Percentiles rank a stretch among this genome's conserved stretches.
phyloP scores from a whole-genome alignment of 2,113 vertebrate species.

The Calidris pugnax region DNA sequence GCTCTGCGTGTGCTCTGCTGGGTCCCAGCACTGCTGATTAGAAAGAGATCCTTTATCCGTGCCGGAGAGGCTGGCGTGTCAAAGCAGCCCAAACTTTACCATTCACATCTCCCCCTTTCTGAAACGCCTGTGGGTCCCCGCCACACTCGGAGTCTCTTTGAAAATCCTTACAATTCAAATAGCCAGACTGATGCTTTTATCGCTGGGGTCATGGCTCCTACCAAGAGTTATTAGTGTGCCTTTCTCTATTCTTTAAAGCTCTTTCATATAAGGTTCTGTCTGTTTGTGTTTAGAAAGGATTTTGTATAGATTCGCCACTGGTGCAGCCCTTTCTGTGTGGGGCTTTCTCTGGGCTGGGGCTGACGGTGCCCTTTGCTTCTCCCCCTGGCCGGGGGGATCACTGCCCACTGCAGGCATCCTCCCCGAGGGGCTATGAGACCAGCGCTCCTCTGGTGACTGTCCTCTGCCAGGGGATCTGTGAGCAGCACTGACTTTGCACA shows the following conservation, averaged over 20 bases:
- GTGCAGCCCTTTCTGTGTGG: not conserved
- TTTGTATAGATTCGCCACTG: not conserved
- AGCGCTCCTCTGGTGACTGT: not conserved
- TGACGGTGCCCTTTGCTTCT: not conserved
- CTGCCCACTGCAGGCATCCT: not conserved
- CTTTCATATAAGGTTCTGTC: not conserved
- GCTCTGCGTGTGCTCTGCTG: not conserved
- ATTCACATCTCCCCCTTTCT: not conserved
- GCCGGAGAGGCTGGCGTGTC: not conserved
- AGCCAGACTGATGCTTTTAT: not conserved
- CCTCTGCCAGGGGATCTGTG: not conserved
- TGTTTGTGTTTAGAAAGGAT: constrained; percentile 1
- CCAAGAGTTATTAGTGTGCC: not conserved
- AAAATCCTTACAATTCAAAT: not conserved
- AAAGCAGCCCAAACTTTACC: not conserved
- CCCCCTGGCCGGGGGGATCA: not conserved
- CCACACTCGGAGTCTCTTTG: not conserved
- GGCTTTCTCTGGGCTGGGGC: not conserved
- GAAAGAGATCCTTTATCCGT: constrained; percentile 9
- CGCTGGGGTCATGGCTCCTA: not conserved
- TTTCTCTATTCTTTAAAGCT: not conserved
- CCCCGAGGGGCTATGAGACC: not conserved
- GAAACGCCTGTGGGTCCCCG: not conserved
- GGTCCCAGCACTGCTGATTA: constrained; percentile 9
- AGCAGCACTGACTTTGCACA: not conserved